Percentiles rank a stretch among this genome's conserved stretches.
Conservation (phyloP, 2,113 vertebrate species). For the Xenus cinereus region DNA sequence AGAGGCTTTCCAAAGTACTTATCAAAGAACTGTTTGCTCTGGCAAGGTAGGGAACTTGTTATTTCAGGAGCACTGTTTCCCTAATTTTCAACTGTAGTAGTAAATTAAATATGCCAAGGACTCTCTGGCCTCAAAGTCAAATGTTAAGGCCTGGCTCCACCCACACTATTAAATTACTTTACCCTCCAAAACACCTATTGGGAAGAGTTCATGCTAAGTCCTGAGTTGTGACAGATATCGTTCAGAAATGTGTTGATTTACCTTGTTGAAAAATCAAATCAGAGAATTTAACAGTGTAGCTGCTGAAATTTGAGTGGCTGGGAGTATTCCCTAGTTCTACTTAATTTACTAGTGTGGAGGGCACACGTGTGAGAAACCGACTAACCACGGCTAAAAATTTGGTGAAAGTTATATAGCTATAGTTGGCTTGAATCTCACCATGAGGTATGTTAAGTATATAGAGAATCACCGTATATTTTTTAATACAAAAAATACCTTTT, state of each 20-base stretch:
- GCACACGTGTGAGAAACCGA: background rate
- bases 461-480: background rate
- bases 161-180: background rate
- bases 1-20: background rate
- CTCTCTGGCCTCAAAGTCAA: background rate
- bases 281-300: background rate
- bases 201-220: background rate
- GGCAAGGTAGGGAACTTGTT: background rate
- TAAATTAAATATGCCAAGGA: background rate
- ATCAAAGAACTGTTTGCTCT: background rate
- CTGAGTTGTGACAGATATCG: background rate
- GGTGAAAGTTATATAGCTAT: background rate
- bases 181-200: background rate
- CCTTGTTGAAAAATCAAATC: background rate
- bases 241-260: background rate
- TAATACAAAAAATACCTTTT: background rate
- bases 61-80: background rate
- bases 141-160: background rate
- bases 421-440: background rate
- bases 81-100: background rate
- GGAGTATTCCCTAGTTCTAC: background rate
- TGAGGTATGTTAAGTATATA: background rate
- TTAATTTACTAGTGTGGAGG: background rate
- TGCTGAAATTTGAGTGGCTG: background rate
- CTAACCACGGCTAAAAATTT: background rate